Evolutionary conservation across 2,888 invertebrate species (phyloP), one percentile per base, ranked within the genome.

Genomic region (Cryptus armator): DNA sequence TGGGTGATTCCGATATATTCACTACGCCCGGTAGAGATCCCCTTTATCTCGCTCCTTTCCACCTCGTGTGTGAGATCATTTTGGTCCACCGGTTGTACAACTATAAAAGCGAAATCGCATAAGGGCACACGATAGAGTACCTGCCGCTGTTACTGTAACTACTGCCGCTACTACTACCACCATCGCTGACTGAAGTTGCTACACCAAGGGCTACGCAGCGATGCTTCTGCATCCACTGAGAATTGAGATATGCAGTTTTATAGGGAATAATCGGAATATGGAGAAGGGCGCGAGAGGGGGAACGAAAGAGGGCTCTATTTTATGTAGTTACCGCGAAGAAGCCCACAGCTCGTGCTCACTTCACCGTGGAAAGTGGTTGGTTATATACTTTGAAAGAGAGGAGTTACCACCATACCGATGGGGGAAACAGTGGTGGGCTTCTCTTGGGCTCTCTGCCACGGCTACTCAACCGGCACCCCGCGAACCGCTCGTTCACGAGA

Each of bases 181-280:
- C 59, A 59, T 4, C 14, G 29, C 29, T 62, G n/a, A 43, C 48
- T 9, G 48, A 70, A 62, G 59, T 24, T 0, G 32, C 53, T 12
- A 14, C 7, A 29, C 29, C 29, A 62, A 37, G 37, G 6, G 37
- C 29, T 29, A 0, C 6, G n/a, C 62, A 29, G 32, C 24, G 59
- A 12, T 59, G 12, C 86, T 83, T 66, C 86, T 32, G 53, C 66
- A 51, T 66, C 43, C 74, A 75, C 84, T 70, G 87, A 86, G 91
- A 89, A 92, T 92, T 92, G 92, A 92, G 92, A 92, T 91, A 90
- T 90, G 91, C 89, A 83, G 88, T 91, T 92, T 92, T 92, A 93
- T 92, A 91, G 91, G 87, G 91, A 91, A 92, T 90, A 90, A 90
- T 92, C 90, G 88, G 89, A 90, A 91, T 90, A 89, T 87, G 90